Evolutionary conservation across 1,140 invertebrate genomes (phyloP).

Genomic region (Drosophila murphyi): DNA sequence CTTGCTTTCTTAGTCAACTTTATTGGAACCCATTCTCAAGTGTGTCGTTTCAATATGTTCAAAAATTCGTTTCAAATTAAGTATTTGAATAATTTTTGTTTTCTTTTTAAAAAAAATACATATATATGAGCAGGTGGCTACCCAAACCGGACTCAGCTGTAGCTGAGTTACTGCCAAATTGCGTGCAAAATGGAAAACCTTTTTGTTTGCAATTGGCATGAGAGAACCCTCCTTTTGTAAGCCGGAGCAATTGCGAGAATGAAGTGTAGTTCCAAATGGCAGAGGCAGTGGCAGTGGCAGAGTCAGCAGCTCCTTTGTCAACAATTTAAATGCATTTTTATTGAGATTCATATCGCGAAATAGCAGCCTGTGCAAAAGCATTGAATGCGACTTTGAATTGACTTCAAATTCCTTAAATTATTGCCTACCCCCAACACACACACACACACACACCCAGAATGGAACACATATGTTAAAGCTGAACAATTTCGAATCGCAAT

Average conservation of each 20-base stretch:
- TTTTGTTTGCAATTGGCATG: slow-evolving; percentile 31
- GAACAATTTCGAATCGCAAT: slow-evolving; percentile 24
- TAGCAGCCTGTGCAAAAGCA: slow-evolving; percentile 60
- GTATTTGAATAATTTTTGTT: slow-evolving; percentile 65
- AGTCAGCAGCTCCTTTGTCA: slow-evolving; percentile 73
- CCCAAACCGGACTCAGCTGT: slow-evolving; percentile 60
- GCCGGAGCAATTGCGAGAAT: slow-evolving; percentile 51
- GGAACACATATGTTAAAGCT: slow-evolving; percentile 21
- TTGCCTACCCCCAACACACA: slow-evolving; percentile 56
- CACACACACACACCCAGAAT: slow-evolving; percentile 20
- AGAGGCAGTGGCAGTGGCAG: neutral
- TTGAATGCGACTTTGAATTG: slow-evolving; percentile 74
- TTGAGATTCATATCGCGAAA: slow-evolving; percentile 84
- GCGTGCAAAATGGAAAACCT: slow-evolving; percentile 61
- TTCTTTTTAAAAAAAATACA: slow-evolving; percentile 7
- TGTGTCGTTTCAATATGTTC: slow-evolving; percentile 50
- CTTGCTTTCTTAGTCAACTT: neutral
- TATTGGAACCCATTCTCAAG: slow-evolving; percentile 12
- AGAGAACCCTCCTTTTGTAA: neutral
- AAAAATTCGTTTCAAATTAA: slow-evolving; percentile 73
- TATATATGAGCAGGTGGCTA: slow-evolving; percentile 60
- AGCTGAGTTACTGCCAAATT: slow-evolving; percentile 71
- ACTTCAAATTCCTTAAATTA: slow-evolving; percentile 84
- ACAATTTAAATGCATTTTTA: slow-evolving; percentile 84
- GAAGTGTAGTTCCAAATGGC: slow-evolving; percentile 41